These are phyloP conservation scores for Sebastes cheni DNA, from an alignment of 2,797 vertebrate genomes.

Conservation along the genomic window DNA sequence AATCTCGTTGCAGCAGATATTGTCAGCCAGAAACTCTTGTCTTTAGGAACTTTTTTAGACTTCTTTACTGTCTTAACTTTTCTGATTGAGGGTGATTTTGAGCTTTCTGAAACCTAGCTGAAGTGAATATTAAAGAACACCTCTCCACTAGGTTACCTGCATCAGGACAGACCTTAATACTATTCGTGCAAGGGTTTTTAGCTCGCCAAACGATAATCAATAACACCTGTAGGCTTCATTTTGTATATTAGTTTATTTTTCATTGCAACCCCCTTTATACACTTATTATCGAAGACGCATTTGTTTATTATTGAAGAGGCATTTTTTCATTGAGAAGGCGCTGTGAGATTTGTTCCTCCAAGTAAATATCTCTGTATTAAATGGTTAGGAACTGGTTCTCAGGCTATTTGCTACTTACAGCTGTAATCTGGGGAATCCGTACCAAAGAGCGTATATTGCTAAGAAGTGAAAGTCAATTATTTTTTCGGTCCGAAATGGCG, in stretches of 20 bases:
- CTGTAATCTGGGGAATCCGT: background rate
- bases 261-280: too few relatives aligned
- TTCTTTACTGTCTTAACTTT: too few relatives aligned
- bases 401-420: background rate
- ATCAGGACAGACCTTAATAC: too few relatives aligned
- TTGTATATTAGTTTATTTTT: background rate
- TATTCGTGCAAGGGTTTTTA: background rate
- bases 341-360: too few relatives aligned
- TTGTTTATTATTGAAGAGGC: background rate
- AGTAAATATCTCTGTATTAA: background rate
- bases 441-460: background rate
- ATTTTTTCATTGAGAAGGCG: background rate
- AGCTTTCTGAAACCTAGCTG: too few relatives aligned
- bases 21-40: too few relatives aligned
- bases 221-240: background rate
- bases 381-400: background rate
- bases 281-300: background rate
- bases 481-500: too few relatives aligned
- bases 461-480: too few relatives aligned
- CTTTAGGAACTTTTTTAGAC: too few relatives aligned
- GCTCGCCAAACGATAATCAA: background rate
- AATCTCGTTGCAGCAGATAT: too few relatives aligned
- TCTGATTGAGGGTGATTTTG: rapidly evolving
- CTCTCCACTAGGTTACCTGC: too few relatives aligned
- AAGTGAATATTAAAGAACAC: too few relatives aligned